These are phyloP conservation scores for Sinotaia quadrata DNA, from an alignment of 2,888 invertebrate species.

Conservation along the genomic window DNA sequence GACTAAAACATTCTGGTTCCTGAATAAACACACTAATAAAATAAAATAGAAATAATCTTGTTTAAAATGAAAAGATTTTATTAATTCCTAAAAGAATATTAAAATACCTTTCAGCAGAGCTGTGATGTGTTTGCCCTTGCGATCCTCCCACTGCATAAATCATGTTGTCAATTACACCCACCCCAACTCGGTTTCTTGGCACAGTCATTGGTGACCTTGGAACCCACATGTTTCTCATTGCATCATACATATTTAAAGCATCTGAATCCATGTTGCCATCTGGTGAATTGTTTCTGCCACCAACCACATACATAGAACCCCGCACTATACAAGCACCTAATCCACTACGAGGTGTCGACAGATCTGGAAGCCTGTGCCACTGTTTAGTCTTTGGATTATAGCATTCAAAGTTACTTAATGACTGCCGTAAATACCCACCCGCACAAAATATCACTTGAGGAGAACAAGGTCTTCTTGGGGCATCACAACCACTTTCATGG, in stretches of 20 bases:
- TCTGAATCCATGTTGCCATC: slow-evolving; percentile 78
- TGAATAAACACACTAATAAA: neutral
- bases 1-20: neutral
- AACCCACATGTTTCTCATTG: slow-evolving; percentile 87
- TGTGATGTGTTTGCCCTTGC: slow-evolving; percentile 87
- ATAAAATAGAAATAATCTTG: no score
- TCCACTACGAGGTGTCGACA: slow-evolving; percentile 91
- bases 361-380: slow-evolving; percentile 86
- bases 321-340: slow-evolving; percentile 70
- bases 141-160: slow-evolving; percentile 94
- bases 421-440: slow-evolving; percentile 90
- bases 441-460: slow-evolving; percentile 92
- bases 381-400: slow-evolving; percentile 89
- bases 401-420: slow-evolving; percentile 89
- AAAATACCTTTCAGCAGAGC: slow-evolving; percentile 91
- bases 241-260: slow-evolving; percentile 87
- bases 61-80: neutral
- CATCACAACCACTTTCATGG: slow-evolving; percentile 85
- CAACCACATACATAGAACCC: slow-evolving; percentile 90
- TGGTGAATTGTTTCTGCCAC: slow-evolving; percentile 90
- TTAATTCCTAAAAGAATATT: neutral
- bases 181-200: slow-evolving; percentile 90
- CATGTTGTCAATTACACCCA: slow-evolving; percentile 93
- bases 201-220: slow-evolving; percentile 86
- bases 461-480: slow-evolving; percentile 84